These are phyloP conservation scores for Varecia variegata DNA, from an alignment of 2,797 vertebrate species.

Conservation along the genomic window DNA sequence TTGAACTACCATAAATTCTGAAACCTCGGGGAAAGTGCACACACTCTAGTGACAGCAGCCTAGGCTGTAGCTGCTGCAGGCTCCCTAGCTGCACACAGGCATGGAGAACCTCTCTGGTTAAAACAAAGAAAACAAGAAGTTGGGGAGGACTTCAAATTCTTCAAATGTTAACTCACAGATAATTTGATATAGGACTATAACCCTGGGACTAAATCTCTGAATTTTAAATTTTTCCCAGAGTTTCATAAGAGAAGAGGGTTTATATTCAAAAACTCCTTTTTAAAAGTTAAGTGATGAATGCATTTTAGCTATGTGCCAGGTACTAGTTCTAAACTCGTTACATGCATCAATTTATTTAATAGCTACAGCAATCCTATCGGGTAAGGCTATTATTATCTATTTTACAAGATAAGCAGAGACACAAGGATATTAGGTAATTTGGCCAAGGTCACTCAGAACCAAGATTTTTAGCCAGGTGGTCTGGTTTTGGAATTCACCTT, in stretches of 20 bases:
- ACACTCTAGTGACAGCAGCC: not conserved
- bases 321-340: not conserved
- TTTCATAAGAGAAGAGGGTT: not conserved
- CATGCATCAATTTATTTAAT: not conserved
- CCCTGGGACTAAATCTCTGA: not conserved
- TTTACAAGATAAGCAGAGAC: not conserved
- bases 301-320: not conserved
- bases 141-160: slow-evolving; percentile 37
- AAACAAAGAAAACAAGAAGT: not conserved
- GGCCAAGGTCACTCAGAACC: not conserved
- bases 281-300: not conserved
- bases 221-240: slow-evolving; percentile 20
- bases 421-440: not conserved
- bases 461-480: not conserved
- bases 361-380: not conserved
- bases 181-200: not conserved
- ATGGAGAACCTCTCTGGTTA: not conserved
- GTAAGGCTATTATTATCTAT: not conserved
- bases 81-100: not conserved
- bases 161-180: slow-evolving; percentile 5
- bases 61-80: not conserved
- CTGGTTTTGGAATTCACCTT: not conserved
- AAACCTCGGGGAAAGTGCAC: not conserved
- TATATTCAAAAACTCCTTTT: not conserved
- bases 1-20: not conserved